Base-by-base conservation (phyloP, 2,113 vertebrate species). In the Labrus mixtus region DNA sequence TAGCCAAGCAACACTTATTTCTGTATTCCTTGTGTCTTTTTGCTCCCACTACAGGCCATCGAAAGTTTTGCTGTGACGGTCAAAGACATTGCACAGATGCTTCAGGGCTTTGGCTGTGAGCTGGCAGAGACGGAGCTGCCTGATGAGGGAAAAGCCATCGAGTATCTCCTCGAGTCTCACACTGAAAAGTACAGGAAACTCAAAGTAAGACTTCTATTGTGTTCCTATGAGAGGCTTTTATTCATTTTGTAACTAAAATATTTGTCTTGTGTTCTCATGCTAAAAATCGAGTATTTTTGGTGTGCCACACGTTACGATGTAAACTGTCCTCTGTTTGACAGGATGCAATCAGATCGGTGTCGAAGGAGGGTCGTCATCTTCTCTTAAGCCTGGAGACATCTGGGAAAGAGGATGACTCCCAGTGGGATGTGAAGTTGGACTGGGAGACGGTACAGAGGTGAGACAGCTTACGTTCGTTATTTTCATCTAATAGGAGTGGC, bases 1-100 rank as follows among this genome's bases (percentile, higher is more conserved):
- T 10, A 11, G 39, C 39, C 11, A 11, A 41, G 8, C 3, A 6
- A 8, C 39, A 41, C 39, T 41, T 15, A 17, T 6, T 17, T 17
- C 46, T 41, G 22, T 67, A 6, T 46, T 39, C 56, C 36, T 67
- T 71, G 19, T 59, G 6, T 69, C 23, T 68, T 69, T 75, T 39
- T 68, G 10, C 65, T 81, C 66, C 71, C 73, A 33, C 89, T 45
- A 6, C 93, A 99, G 98, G 98, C 96, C 0, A 98, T 99, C n/a
- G 98, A 99, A 93, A 96, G 96, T 61, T 99, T 99, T 93, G 98
- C 98, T 0, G 94, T 99, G 15, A 97, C 96, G 0, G 98, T 99
- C 79, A 99, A 99, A 90, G 98, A 99, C 58, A 97, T 97, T 10
- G 98, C 98, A 10, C 98, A 99, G 93, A 94, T 97, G 96, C 78